A percentile compares a stretch with the other conserved stretches of the same genome.
Conservation (phyloP, 64 coral and sea anemone genomes). For the Montipora capricornis region DNA sequence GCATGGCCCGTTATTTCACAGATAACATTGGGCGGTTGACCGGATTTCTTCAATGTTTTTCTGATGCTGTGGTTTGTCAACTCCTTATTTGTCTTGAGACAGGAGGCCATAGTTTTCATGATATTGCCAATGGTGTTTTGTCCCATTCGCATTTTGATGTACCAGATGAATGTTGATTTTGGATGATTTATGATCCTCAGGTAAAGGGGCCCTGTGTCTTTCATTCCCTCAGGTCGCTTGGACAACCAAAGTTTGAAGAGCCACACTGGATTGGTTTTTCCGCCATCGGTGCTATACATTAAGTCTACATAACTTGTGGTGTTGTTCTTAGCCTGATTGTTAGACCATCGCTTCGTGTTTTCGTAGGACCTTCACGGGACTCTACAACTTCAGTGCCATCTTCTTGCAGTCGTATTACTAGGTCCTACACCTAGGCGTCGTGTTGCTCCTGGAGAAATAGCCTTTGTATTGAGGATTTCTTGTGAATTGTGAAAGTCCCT, state of each 20-base stretch:
- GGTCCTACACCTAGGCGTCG: constrained; percentile 14
- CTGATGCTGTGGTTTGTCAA: constrained; percentile 75
- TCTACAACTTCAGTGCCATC: constrained; percentile 53
- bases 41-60: constrained; percentile 48
- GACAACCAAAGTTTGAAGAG: constrained; percentile 48
- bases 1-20: too few relatives aligned
- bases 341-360: constrained; percentile 58
- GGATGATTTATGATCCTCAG: constrained; percentile 27
- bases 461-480: constrained; percentile 22
- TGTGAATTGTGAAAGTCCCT: constrained; percentile 7
- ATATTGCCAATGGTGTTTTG: constrained; percentile 61
- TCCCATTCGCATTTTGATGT: constrained; percentile 56
- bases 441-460: not conserved
- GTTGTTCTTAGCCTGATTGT: constrained; percentile 32
- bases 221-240: constrained; percentile 38
- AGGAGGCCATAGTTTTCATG: constrained; percentile 71
- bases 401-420: not conserved
- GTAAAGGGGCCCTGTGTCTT: constrained; percentile 41
- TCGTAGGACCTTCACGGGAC: constrained; percentile 44
- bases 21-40: not conserved
- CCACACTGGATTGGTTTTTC: constrained; percentile 23
- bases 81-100: constrained; percentile 55
- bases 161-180: constrained; percentile 47
- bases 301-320: not conserved
- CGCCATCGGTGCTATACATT: constrained; percentile 61